phyloP scores from a whole-genome alignment of 2,888 invertebrate genomes.

The Nomada goodeniana region DNA sequence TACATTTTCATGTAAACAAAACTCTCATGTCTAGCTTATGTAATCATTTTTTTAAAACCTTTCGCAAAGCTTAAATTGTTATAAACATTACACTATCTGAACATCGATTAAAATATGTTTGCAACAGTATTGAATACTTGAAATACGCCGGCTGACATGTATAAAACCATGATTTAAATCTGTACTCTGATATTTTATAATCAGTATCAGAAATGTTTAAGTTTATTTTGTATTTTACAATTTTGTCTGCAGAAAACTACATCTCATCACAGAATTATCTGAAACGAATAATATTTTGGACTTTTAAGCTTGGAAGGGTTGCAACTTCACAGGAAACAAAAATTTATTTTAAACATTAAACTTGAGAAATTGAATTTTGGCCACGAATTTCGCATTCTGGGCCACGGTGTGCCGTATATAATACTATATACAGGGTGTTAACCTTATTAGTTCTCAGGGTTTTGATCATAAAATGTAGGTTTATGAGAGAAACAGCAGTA shows the following conservation, averaged over 20 bases:
- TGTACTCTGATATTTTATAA: not conserved
- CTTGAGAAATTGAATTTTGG: conserved; percentile 7
- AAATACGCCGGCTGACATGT: not conserved
- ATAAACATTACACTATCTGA: not conserved
- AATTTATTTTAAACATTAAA: not conserved
- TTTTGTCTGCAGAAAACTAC: not conserved
- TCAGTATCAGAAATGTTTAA: not conserved
- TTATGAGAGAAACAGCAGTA: too few relatives aligned
- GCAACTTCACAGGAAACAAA: not conserved
- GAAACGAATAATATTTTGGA: conserved; percentile 1
- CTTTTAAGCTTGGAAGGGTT: not conserved
- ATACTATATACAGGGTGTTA: too few relatives aligned
- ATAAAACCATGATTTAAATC: not conserved
- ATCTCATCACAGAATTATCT: not conserved
- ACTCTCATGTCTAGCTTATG: not conserved
- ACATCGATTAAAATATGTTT: not conserved
- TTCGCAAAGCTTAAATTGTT: too few relatives aligned
- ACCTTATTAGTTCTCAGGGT: too few relatives aligned
- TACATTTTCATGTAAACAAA: not conserved
- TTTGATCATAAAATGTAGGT: too few relatives aligned
- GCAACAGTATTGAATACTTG: not conserved
- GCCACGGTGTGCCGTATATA: not conserved
- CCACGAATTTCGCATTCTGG: not conserved
- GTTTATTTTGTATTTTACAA: not conserved
- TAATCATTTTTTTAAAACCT: too few relatives aligned